A percentile compares a stretch with the other conserved stretches of the same genome.
Conservation (phyloP, 2,888 invertebrate genomes). For the Aleiodes testaceus region DNA sequence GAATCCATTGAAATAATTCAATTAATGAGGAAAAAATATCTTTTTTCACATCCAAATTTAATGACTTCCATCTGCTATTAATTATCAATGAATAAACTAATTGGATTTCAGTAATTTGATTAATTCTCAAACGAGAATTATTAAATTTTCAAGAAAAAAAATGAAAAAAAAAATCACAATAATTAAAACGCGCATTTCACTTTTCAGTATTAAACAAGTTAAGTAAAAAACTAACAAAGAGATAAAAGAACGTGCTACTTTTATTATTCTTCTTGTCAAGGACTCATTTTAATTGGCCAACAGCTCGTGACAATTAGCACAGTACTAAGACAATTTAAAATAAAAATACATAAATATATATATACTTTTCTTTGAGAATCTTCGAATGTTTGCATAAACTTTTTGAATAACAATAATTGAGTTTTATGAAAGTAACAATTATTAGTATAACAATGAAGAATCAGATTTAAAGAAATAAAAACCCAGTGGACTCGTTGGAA, state of each 20-base stretch:
- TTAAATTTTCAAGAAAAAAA: not conserved
- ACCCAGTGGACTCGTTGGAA: not conserved
- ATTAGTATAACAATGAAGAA: not conserved
- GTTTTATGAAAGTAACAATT: not conserved
- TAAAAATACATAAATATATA: not conserved
- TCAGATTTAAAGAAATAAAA: not conserved
- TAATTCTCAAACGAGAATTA: not conserved
- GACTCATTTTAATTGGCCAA: slow-evolving; percentile 33
- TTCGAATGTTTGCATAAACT: not conserved
- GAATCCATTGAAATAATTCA: too few species aligned
- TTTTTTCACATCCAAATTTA: too few species aligned
- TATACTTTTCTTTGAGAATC: slow-evolving; percentile 10
- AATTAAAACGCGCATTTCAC: slow-evolving; percentile 6
- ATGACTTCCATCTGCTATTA: too few species aligned
- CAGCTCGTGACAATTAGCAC: slow-evolving; percentile 30
- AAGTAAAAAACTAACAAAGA: slow-evolving; percentile 21
- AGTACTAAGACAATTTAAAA: not conserved
- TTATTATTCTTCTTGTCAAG: slow-evolving; percentile 4
- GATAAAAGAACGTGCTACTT: slow-evolving; percentile 37
- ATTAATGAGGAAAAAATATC: too few species aligned
- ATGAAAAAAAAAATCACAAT: not conserved
- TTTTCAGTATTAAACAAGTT: slow-evolving; percentile 19
- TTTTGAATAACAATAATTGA: not conserved
- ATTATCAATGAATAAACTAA: too few species aligned
- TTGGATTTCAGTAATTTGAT: too few species aligned